Percentiles rank a stretch among this genome's conserved stretches.
phyloP scores from a whole-genome alignment of 2,113 vertebrate species.

The Eulacestoma nigropectus region DNA sequence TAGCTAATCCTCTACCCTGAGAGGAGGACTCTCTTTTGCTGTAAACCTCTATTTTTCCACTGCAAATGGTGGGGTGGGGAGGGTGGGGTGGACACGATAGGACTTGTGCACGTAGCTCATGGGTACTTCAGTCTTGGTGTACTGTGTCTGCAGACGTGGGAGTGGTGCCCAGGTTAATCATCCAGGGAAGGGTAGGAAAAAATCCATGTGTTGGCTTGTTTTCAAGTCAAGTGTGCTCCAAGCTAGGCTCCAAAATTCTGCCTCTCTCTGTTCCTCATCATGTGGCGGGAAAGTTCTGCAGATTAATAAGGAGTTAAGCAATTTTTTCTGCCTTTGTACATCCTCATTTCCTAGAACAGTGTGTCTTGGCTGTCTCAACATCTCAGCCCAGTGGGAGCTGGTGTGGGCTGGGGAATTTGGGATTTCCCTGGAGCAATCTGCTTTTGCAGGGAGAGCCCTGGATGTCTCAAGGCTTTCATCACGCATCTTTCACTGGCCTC shows the following conservation, averaged over 20 bases:
- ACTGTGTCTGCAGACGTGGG: not conserved
- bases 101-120: not conserved
- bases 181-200: not conserved
- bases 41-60: not conserved
- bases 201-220: not conserved
- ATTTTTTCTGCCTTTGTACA: not conserved
- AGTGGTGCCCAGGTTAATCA: not conserved
- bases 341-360: not conserved
- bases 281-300: not conserved
- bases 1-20: not conserved
- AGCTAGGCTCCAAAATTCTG: not conserved
- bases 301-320: not conserved
- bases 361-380: not conserved
- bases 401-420: not conserved
- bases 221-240: not conserved
- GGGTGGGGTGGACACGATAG: not conserved
- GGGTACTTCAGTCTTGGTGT: not conserved
- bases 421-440: not conserved
- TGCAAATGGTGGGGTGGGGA: not conserved
- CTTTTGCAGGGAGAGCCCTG: not conserved
- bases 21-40: not conserved
- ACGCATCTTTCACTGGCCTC: not conserved
- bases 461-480: not conserved
- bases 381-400: rapidly evolving
- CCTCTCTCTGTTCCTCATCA: not conserved